Evolutionary conservation across 2,113 vertebrate genomes (phyloP), one percentile per base, ranked within the genome.

Genomic region (Verasper variegatus): DNA sequence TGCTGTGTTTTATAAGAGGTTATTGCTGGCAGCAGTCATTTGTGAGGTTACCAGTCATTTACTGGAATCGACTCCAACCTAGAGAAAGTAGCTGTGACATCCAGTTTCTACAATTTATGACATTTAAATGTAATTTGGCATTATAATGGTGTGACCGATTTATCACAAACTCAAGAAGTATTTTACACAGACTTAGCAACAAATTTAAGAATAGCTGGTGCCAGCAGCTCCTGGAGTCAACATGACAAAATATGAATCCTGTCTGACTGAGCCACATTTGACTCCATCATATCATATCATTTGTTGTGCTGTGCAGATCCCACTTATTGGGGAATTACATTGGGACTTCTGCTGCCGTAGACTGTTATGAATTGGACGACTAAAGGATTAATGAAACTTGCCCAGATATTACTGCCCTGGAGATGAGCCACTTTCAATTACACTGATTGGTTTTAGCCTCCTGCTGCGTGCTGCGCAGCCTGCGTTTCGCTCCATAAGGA

Each of bases 321-420:
- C 64, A 54, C 76, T 82, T 85, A 86, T 83, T 85, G 76, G 68
- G 51, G 75, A 84, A 80, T 75, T 73, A 82, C 54, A 78, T 67
- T 26, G 69, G 65, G 76, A 52, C 52, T 78, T 58, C 15, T 69
- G 70, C 75, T 65, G 76, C 49, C 57, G 65, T 61, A 61, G 74
- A 71, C 72, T 72, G 70, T 88, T 85, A 80, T 90, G 86, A 91
- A 88, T 84, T 86, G 84, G 76, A 88, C 74, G 72, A 45, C 78
- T 86, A 55, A 75, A 91, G 88, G 84, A 91, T 92, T 91, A 92
- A 92, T 93, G 85, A 92, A 89, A 87, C 86, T 49, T 84, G 84
- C 73, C 73, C 68, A 55, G 56, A 89, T 92, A 90, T 87, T 62
- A 80, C 81, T 76, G 82, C 84, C 86, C 83, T 20, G 70, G 83